These are phyloP conservation scores for Bemisia tabaci DNA, from an alignment of 1,140 invertebrate genomes.

Conservation along the genomic window DNA sequence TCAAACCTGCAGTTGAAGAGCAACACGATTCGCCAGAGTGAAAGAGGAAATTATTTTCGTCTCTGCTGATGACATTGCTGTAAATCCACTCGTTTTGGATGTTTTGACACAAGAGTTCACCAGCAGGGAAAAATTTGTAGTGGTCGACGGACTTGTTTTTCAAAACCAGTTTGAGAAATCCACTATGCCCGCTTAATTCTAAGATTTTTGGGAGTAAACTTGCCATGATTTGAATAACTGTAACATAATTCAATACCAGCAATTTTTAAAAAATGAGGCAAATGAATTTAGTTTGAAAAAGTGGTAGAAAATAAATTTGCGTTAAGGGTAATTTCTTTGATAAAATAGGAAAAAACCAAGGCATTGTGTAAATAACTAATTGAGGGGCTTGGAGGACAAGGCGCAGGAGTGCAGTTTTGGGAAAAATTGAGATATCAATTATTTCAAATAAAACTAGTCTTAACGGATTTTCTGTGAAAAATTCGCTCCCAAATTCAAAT, in stretches of 20 bases:
- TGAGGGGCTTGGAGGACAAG: too few relatives aligned
- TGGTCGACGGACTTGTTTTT: conserved; percentile 22
- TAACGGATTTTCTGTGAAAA: not conserved
- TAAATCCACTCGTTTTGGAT: conserved; percentile 41
- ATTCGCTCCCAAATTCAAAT: too few relatives aligned
- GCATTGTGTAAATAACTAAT: too few relatives aligned
- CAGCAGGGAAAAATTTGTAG: conserved; percentile 34
- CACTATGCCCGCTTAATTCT: conserved; percentile 29
- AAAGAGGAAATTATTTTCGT: conserved; percentile 36
- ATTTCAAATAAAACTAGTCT: not conserved
- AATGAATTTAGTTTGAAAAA: not conserved
- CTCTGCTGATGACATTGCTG: conserved; percentile 36
- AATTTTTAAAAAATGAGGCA: conserved; percentile 2
- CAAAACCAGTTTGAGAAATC: conserved; percentile 26
- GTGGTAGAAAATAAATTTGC: not conserved
- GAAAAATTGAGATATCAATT: too few relatives aligned
- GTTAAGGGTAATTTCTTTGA: not conserved
- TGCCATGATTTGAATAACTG: conserved; percentile 3
- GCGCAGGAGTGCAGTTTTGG: too few relatives aligned
- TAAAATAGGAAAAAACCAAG: not conserved
- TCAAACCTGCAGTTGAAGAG: not conserved
- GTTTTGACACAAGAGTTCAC: conserved; percentile 38
- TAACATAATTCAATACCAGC: not conserved
- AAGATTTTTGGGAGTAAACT: conserved; percentile 27
- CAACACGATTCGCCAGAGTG: not conserved